Evolutionary conservation across 2,888 invertebrate species (phyloP).

Genomic region (Acanthoscelides obtectus): DNA sequence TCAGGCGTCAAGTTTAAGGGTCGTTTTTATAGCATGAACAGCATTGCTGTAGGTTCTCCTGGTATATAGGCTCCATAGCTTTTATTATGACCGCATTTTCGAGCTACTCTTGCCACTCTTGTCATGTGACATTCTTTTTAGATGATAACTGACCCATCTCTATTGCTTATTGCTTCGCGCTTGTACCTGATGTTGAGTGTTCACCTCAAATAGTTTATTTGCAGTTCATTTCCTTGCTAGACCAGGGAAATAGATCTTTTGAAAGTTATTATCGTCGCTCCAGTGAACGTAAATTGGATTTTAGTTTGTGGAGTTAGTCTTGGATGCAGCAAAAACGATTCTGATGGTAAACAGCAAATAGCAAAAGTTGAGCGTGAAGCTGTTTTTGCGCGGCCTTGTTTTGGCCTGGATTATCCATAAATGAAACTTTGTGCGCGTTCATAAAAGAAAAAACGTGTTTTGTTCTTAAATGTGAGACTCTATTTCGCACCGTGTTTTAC

Average conservation of each 20-base stretch:
- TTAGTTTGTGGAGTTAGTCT: background rate
- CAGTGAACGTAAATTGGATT: background rate
- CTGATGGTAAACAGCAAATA: background rate
- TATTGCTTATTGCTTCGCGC: background rate
- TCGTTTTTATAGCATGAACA: too few species aligned
- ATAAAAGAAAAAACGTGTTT: too few species aligned
- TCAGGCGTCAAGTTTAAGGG: too few species aligned
- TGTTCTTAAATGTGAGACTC: too few species aligned
- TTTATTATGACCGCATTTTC: too few species aligned
- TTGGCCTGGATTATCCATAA: background rate
- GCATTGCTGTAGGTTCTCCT: too few species aligned
- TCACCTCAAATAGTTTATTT: background rate
- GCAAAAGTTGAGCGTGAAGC: background rate
- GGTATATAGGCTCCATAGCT: too few species aligned
- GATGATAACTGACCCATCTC: too few species aligned
- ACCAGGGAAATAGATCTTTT: background rate
- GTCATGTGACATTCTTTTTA: too few species aligned
- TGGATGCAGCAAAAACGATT: background rate
- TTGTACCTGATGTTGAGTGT: background rate
- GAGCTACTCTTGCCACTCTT: too few species aligned
- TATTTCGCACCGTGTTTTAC: too few species aligned
- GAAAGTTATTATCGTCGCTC: background rate
- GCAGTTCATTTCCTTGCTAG: background rate
- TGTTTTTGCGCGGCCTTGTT: background rate
- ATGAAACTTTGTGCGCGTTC: too few species aligned